These are phyloP conservation scores for Drosophila nasuta DNA, from an alignment of 1,140 invertebrate species.

Conservation along the genomic window DNA sequence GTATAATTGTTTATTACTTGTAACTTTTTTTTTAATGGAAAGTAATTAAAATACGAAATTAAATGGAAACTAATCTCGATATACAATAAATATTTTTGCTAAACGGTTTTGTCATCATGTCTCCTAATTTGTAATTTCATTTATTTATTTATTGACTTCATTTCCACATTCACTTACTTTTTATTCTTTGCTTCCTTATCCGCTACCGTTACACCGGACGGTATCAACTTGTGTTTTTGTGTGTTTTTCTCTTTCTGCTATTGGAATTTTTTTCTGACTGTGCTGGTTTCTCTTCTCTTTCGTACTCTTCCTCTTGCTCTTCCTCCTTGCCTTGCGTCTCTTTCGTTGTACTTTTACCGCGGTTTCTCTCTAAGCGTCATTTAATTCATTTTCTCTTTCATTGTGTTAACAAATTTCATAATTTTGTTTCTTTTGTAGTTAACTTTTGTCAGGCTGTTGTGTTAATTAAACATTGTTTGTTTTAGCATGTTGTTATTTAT, in stretches of 20 bases:
- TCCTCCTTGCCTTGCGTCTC: constrained; percentile 24
- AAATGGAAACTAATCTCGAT: background rate
- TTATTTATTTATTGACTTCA: constrained; percentile 39
- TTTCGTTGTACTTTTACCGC: constrained; percentile 69
- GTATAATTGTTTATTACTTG: constrained; percentile 10
- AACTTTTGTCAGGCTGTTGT: constrained; percentile 51
- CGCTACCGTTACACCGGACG: constrained; percentile 40
- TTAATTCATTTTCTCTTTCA: constrained; percentile 4
- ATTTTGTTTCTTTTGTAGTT: constrained; percentile 65
- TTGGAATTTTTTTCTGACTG: background rate
- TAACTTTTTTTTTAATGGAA: background rate
- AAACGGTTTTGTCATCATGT: background rate
- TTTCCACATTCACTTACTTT: background rate
- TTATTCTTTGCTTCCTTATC: background rate
- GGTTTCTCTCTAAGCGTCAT: constrained; percentile 37
- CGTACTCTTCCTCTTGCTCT: background rate
- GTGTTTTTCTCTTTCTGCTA: constrained; percentile 3
- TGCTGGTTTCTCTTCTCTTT: background rate
- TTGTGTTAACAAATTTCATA: background rate
- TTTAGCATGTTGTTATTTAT: constrained; percentile 53
- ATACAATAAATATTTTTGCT: constrained; percentile 5
- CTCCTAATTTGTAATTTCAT: constrained; percentile 18
- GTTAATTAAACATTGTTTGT: constrained; percentile 45
- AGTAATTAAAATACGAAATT: constrained; percentile 1
- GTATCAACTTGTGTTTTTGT: constrained; percentile 33